phyloP scores from a whole-genome alignment of 1,140 invertebrate species.

The Pseudachorutes palmiensis region DNA sequence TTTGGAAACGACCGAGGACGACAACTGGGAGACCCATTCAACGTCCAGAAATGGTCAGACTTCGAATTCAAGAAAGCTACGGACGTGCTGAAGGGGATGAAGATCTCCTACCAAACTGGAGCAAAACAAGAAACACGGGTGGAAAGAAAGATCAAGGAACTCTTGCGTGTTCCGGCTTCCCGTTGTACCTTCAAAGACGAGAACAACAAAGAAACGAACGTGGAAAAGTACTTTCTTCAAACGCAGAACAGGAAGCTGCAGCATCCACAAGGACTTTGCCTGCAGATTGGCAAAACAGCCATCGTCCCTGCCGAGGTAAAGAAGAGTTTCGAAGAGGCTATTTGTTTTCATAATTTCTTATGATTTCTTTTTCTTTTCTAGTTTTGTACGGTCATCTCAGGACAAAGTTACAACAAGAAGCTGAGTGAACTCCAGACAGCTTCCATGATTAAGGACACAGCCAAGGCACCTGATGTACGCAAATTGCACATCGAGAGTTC shows the following conservation, averaged over 20 bases:
- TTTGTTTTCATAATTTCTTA: neutral
- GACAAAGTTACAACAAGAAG: constrained; percentile 1
- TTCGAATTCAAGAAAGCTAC: neutral
- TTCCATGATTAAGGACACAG: constrained; percentile 12
- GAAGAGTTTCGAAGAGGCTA: neutral
- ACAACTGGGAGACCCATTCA: neutral
- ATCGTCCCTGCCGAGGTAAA: constrained; percentile 12
- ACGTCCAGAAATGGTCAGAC: neutral
- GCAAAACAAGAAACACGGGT: neutral
- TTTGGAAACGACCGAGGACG: neutral
- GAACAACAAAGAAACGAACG: neutral
- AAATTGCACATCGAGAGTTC: no score
- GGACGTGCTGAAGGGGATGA: neutral
- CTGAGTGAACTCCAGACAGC: constrained; percentile 2
- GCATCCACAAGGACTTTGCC: neutral
- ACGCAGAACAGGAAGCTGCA: neutral
- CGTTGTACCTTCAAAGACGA: neutral
- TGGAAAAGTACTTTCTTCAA: constrained; percentile 9
- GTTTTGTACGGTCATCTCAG: constrained; percentile 1
- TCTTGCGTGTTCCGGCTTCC: neutral
- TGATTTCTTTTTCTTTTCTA: neutral
- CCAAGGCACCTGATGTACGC: neutral
- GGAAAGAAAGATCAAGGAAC: neutral
- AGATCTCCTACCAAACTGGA: neutral
- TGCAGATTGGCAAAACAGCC: neutral